A percentile compares a stretch with the other conserved stretches of the same genome.
Evolutionary conservation across 2,888 invertebrate species (phyloP).

Genomic region (Thera britannica): DNA sequence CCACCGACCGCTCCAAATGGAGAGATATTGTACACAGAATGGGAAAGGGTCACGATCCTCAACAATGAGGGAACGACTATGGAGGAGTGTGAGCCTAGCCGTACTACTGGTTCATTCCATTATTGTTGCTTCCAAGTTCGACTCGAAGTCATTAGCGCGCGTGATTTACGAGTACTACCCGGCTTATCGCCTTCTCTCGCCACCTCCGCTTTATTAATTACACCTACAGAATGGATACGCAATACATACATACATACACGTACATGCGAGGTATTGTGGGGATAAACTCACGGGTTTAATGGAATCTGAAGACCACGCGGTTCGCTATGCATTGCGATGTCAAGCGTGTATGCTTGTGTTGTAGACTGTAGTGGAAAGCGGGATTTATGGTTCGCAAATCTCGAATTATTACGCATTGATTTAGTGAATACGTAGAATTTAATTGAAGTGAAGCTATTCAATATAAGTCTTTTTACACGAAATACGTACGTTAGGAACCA

Average conservation of each 20-base stretch:
- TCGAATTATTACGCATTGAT: background rate
- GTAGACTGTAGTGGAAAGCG: slow-evolving; percentile 2
- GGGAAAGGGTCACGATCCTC: too few relatives aligned
- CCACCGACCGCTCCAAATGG: too few relatives aligned
- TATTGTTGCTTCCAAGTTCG: slow-evolving; percentile 23
- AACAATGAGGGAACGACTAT: too few relatives aligned
- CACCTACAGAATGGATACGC: slow-evolving; percentile 43
- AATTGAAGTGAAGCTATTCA: background rate
- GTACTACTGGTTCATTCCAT: slow-evolving; percentile 18
- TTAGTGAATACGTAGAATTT: background rate
- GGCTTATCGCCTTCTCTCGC: slow-evolving; percentile 60
- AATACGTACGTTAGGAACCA: too few relatives aligned
- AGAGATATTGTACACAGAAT: too few relatives aligned
- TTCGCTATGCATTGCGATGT: slow-evolving; percentile 19
- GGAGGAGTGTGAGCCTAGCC: background rate
- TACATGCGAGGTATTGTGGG: slow-evolving; percentile 24
- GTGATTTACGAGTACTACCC: slow-evolving; percentile 62
- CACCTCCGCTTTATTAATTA: slow-evolving; percentile 65
- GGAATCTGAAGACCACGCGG: slow-evolving; percentile 35
- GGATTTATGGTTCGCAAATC: background rate
- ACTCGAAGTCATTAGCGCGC: slow-evolving; percentile 58
- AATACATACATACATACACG: slow-evolving; percentile 12
- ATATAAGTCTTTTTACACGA: too few relatives aligned
- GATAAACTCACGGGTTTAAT: slow-evolving; percentile 36
- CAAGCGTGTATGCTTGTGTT: slow-evolving; percentile 4